Conservation (phyloP, 1,140 invertebrate genomes). For the Pseudomyrmex sp. region DNA sequence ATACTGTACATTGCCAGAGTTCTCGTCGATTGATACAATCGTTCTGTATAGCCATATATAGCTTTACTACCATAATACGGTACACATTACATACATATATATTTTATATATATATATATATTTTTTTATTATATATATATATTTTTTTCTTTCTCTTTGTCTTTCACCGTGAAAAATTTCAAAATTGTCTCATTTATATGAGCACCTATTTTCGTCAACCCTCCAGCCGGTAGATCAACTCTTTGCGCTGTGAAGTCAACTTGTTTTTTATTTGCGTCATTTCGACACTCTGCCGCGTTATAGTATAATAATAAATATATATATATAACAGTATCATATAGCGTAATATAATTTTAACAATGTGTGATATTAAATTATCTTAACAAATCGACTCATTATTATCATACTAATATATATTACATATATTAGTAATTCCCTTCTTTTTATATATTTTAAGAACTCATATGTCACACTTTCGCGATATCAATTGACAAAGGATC, state of each 20-base stretch:
- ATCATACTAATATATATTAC: background rate
- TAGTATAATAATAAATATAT: constrained; percentile 19
- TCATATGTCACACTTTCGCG: too few species aligned
- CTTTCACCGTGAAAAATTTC: constrained; percentile 62
- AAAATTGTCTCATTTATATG: constrained; percentile 43
- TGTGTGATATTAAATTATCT: constrained; percentile 34
- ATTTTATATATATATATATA: too few species aligned
- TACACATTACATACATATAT: constrained; percentile 43
- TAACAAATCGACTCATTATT: constrained; percentile 2
- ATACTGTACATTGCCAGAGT: constrained; percentile 64
- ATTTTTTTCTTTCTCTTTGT: too few species aligned
- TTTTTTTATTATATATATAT: too few species aligned
- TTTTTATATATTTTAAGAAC: too few species aligned
- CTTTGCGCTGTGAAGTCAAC: constrained; percentile 29
- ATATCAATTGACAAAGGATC: too few species aligned
- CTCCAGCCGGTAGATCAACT: constrained; percentile 38
- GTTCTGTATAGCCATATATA: constrained; percentile 42
- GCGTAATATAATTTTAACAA: constrained; percentile 18
- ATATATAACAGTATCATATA: constrained; percentile 25
- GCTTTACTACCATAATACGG: constrained; percentile 55
- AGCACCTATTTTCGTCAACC: constrained; percentile 21
- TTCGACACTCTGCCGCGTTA: background rate
- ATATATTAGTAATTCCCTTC: too few species aligned
- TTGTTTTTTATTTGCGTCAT: background rate
- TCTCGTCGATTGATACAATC: constrained; percentile 75